Base-by-base conservation (phyloP, 2,888 invertebrate genomes). In the Physocephala rufipes region DNA sequence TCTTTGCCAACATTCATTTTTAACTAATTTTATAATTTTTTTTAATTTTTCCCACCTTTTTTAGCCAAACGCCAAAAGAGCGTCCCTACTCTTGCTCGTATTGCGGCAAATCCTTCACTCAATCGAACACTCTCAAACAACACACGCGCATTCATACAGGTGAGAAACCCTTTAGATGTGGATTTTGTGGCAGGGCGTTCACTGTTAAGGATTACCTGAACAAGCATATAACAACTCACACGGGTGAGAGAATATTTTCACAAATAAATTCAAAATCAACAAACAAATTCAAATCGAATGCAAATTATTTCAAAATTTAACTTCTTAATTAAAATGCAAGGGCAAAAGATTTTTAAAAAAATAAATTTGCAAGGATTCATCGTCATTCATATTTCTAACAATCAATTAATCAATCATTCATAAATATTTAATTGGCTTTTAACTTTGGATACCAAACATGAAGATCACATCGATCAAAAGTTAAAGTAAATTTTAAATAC, bases 151-250 rank as follows among this genome's bases (percentile, higher is more conserved):
- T 85, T 81, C 85, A 85, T 82, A 85, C 85, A 83, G 85, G 85
- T 84, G 78, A 85, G 83, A 85, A 85, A 84, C 85, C 85, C 78
- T 85, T 85, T 82, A 82, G 84, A 83, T 85, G 85, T 84, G 83
- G 83, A 81, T 83, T 84, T 82, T 85, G 85, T 83, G 84, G 84
- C 82, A 84, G 85, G 84, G 81, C 83, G 82, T 85, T 85, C 84
- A 85, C 85, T 82, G 85, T 85, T 80, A 84, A 85, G 82, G 85
- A 85, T 82, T 85, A 85, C 83, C 83, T 85, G 83, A 84, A 85
- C 84, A 85, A 85, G 82, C 85, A 85, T 84, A 84, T 85, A 84
- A 84, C 85, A 83, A 84, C 85, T 84, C 85, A 84, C 84, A 85
- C 85, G 84, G 84, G 85, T 85, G 84, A 85, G 84, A 78, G 76